Evolutionary conservation across 2,113 vertebrate species (phyloP), one percentile per base, ranked within the genome.

Genomic region (Tachuris rubrigastra): DNA sequence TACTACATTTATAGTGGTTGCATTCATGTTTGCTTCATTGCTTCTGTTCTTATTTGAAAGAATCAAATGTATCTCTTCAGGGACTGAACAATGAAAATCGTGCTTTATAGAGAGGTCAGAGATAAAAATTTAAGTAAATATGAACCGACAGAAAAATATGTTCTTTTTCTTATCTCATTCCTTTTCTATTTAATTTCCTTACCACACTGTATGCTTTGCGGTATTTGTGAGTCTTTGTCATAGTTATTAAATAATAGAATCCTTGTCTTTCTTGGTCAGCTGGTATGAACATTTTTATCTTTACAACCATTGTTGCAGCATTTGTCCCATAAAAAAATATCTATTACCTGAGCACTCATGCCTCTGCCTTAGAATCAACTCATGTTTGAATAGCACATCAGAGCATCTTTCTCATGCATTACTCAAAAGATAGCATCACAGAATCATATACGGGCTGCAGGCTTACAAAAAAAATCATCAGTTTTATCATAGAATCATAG

Each of bases 141-240:
- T 14, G 87, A 94, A 90, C 63, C 1, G 6, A 77, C 69, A 92
- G 79, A 68, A 84, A 93, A 94, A 93, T 39, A 90, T 49, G 55
- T 88, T 71, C 53, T 93, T 95, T 90, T 88, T 92, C 91, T 96
- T 95, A 96, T 95, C 93, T 95, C 65, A 44, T 69, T 93, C 60
- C 23, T 93, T 85, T 93, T 90, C 90, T 59, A 78, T 95, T 95
- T 97, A 93, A 97, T 96, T 95, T 96, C 95, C 93, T 96, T 80
- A 72, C 59, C 44, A 81, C 1, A 2, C 30, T 65, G 31, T 52
- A 77, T 80, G 56, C 59, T 96, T 88, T 90, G 83, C 81, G 49
- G 52, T 82, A 89, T 93, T 96, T 95, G 83, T 65, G 66, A 63
- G 75, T 58, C 88, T 92, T 95, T 96, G 79, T 81, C 52, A 77